phyloP scores from a whole-genome alignment of 2,888 invertebrate species.

The Globia sparganii region DNA sequence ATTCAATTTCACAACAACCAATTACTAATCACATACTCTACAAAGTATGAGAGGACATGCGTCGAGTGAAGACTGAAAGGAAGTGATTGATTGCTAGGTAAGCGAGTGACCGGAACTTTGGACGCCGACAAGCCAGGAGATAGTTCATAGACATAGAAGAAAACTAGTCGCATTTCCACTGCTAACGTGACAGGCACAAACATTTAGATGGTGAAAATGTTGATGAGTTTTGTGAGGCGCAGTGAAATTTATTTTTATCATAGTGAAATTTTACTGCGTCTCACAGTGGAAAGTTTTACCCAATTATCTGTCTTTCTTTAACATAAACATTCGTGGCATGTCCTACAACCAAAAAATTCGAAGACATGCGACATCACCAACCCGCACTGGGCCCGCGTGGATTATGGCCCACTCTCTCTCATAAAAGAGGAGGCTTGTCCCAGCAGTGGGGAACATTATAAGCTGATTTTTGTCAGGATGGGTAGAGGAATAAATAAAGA shows the following conservation, averaged over 20 bases:
- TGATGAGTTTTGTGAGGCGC: conserved; percentile 71
- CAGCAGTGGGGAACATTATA: not conserved
- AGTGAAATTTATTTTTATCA: conserved; percentile 65
- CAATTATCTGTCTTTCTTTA: not conserved
- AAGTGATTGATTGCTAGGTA: conserved; percentile 69
- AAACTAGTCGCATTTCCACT: conserved; percentile 73
- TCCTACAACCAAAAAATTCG: not conserved
- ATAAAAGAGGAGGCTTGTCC: not conserved
- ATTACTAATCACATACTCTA: conserved; percentile 80
- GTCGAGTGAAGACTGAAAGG: conserved; percentile 68
- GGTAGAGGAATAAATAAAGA: not conserved
- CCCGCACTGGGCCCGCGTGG: not conserved
- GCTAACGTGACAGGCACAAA: conserved; percentile 82
- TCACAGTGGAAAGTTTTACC: conserved; percentile 54
- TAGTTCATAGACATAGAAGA: conserved; percentile 64
- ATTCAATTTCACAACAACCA: conserved; percentile 80
- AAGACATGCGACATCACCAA: not conserved
- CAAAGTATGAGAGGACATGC: conserved; percentile 79
- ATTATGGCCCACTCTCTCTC: not conserved
- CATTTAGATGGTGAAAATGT: conserved; percentile 81
- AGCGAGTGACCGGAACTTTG: conserved; percentile 76
- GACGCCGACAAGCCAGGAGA: conserved; percentile 80
- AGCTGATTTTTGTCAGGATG: no score
- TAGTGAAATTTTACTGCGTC: conserved; percentile 65
- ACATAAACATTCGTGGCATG: not conserved